These are phyloP conservation scores for Callorhinus ursinus DNA, from an alignment of 2,113 vertebrate genomes.

Conservation along the genomic window DNA sequence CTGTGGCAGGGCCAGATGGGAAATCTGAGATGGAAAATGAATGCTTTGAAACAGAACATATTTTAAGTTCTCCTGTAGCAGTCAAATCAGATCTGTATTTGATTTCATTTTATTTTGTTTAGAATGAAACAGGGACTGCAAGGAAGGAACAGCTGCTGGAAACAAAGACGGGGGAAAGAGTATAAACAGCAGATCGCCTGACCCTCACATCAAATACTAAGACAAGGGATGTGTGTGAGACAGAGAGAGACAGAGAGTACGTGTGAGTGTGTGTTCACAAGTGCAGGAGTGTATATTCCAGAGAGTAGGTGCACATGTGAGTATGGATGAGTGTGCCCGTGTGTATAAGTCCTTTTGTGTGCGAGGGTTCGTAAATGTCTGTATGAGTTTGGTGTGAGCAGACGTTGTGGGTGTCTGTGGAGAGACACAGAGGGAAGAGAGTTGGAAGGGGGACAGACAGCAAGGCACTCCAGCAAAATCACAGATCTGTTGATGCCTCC, in stretches of 20 bases:
- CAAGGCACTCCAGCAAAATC: neutral
- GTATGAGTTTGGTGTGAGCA: neutral
- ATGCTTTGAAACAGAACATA: slow-evolving; percentile 60
- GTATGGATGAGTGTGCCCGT: neutral
- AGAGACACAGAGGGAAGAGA: neutral
- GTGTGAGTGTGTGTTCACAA: neutral
- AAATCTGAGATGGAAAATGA: slow-evolving; percentile 70
- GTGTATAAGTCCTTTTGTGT: neutral
- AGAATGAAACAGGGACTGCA: slow-evolving; percentile 62
- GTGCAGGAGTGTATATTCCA: neutral
- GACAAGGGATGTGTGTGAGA: neutral
- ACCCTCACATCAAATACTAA: neutral
- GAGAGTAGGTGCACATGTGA: neutral
- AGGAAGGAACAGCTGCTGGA: slow-evolving; percentile 66
- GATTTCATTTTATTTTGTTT: slow-evolving; percentile 72
- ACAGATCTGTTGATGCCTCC: neutral
- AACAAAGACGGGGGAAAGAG: slow-evolving; percentile 23
- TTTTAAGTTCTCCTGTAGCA: slow-evolving; percentile 68
- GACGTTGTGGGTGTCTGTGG: neutral
- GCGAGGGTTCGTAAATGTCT: neutral
- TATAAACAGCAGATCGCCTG: slow-evolving; percentile 50
- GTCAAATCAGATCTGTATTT: slow-evolving; percentile 73
- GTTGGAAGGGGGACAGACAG: neutral
- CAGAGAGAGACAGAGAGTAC: neutral
- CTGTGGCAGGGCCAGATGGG: slow-evolving; percentile 65